A percentile compares a stretch with the other conserved stretches of the same genome.
Conservation (phyloP, 2,888 invertebrate species). For the Aleiodes testaceus region DNA sequence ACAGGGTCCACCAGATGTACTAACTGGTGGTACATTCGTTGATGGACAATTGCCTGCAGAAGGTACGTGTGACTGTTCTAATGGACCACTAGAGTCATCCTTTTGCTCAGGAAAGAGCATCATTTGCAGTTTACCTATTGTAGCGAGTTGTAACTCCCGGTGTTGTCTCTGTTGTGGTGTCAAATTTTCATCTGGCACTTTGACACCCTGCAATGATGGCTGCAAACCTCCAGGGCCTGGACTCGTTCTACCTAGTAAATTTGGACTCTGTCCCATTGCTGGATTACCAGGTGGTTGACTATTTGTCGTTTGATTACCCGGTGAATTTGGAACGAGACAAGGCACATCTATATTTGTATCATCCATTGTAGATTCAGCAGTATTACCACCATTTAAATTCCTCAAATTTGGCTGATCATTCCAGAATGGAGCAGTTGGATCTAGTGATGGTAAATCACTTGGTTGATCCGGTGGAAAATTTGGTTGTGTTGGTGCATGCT, state of each 20-base stretch:
- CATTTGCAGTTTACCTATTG: slow-evolving; percentile 92
- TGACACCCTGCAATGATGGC: slow-evolving; percentile 82
- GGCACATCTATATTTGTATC: slow-evolving; percentile 72
- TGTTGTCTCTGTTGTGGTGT: slow-evolving; percentile 97
- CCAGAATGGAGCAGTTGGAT: slow-evolving; percentile 70
- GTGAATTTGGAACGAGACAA: slow-evolving; percentile 72
- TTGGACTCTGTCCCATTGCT: slow-evolving; percentile 71
- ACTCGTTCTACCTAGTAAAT: slow-evolving; percentile 72
- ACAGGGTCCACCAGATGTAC: slow-evolving; percentile 63
- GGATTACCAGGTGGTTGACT: slow-evolving; percentile 67
- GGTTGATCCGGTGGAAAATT: slow-evolving; percentile 70
- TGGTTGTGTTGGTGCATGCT: slow-evolving; percentile 75
- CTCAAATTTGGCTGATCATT: slow-evolving; percentile 69
- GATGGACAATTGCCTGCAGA: slow-evolving; percentile 59
- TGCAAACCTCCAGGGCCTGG: slow-evolving; percentile 75
- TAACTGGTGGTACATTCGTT: slow-evolving; percentile 65
- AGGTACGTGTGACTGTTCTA: slow-evolving; percentile 69
- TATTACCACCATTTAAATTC: slow-evolving; percentile 70
- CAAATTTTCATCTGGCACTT: slow-evolving; percentile 95
- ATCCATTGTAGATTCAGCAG: slow-evolving; percentile 70
- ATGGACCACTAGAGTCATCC: slow-evolving; percentile 60
- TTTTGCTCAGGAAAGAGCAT: slow-evolving; percentile 90
- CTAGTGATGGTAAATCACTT: slow-evolving; percentile 68
- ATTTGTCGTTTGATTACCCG: slow-evolving; percentile 69
- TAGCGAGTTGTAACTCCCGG: slow-evolving; percentile 93